phyloP scores from a whole-genome alignment of 1,140 invertebrate genomes.

The Dendrolimus kikuchii region DNA sequence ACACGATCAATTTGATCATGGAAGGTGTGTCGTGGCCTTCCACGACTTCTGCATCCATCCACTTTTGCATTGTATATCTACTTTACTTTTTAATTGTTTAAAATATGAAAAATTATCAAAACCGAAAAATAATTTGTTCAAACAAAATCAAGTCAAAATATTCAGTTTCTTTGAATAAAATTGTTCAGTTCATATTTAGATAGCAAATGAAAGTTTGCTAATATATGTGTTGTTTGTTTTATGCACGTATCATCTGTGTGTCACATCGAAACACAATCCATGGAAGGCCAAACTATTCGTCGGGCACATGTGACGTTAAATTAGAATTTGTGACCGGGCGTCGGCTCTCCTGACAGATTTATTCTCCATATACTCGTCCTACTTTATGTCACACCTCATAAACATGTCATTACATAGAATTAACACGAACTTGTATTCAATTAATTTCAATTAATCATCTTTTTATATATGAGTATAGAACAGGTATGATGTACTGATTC shows the following conservation, averaged over 20 bases:
- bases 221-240: background rate
- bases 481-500: background rate
- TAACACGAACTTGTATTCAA: conserved; percentile 33
- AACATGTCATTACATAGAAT: conserved; percentile 59
- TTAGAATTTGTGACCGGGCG: conserved; percentile 62
- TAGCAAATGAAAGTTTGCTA: background rate
- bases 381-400: conserved; percentile 57
- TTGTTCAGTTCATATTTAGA: too few species aligned
- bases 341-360: conserved; percentile 59
- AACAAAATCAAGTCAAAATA: too few species aligned
- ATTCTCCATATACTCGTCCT: conserved; percentile 51
- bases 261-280: background rate
- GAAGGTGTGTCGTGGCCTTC: too few species aligned
- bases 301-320: conserved; percentile 46
- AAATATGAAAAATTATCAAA: too few species aligned
- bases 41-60: too few species aligned
- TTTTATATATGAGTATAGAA: conserved; percentile 1
- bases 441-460: conserved; percentile 30
- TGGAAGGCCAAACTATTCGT: conserved; percentile 23
- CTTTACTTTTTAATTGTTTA: too few species aligned
- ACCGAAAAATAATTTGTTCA: too few species aligned
- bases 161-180: too few species aligned
- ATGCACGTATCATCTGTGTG: background rate
- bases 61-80: too few species aligned
- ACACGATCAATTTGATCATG: too few species aligned